phyloP scores from a whole-genome alignment of 1,140 invertebrate species.

The Mamestra configurata region DNA sequence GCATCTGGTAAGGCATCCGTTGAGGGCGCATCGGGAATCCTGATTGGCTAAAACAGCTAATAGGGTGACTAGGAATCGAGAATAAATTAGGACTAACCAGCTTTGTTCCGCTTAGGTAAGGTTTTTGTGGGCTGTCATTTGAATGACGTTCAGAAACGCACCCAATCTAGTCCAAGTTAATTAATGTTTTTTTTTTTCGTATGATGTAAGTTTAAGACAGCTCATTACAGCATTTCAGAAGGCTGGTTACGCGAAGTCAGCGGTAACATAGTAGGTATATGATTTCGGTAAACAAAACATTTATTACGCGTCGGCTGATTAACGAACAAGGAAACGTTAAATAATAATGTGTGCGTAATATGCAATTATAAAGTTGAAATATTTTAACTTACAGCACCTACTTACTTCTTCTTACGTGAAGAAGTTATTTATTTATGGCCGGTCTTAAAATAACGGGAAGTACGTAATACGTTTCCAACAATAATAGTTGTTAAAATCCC shows the following conservation, averaged over 20 bases:
- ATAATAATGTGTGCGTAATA: constrained; percentile 1
- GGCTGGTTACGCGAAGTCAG: neutral
- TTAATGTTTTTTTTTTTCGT: neutral
- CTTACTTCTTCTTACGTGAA: neutral
- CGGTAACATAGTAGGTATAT: constrained; percentile 15
- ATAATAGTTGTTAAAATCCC: neutral
- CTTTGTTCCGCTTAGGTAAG: too few species aligned
- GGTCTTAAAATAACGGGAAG: neutral
- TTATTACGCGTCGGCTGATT: neutral
- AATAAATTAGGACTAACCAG: neutral
- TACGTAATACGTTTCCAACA: too few species aligned
- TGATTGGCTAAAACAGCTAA: constrained; percentile 22
- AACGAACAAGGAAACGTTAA: constrained; percentile 5
- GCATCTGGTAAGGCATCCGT: constrained; percentile 21
- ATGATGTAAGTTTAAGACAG: neutral
- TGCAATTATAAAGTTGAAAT: neutral
- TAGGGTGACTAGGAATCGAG: neutral
- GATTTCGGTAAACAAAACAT: constrained; percentile 16
- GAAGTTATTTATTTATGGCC: neutral
- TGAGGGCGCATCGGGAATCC: constrained; percentile 12
- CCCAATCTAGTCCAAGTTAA: neutral
- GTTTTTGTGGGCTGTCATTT: neutral
- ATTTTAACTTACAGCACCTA: neutral
- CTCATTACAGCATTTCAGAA: neutral
- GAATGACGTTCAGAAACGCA: too few species aligned